A percentile compares a stretch with the other conserved stretches of the same genome.
These are phyloP conservation scores for Hydrozoanthus tunicans DNA, from an alignment of 64 coral and sea anemone genomes.

Conservation along the genomic window DNA sequence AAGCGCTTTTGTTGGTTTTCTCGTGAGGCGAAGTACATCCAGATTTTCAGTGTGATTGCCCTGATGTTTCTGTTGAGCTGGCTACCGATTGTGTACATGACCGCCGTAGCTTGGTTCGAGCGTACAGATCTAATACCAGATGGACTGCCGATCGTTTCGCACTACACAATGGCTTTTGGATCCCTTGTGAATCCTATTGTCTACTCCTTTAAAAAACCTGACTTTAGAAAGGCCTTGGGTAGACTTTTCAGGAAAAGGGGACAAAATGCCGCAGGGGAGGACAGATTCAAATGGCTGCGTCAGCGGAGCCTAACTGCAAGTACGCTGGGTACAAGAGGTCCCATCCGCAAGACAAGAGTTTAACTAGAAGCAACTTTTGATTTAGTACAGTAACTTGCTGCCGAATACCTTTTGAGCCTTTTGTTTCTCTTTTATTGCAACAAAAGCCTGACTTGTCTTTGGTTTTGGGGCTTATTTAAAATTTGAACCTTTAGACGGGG, in stretches of 20 bases:
- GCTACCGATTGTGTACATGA: conserved; percentile 32
- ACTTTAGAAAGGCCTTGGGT: conserved; percentile 10
- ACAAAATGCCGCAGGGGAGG: not conserved
- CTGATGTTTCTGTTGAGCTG: conserved; percentile 11
- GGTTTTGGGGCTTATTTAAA: too few relatives aligned
- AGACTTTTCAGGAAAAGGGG: not conserved
- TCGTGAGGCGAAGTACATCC: conserved; percentile 25
- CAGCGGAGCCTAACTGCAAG: not conserved
- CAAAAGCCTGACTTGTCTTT: too few relatives aligned
- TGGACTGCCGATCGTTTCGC: not conserved
- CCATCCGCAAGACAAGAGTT: conserved; percentile 3
- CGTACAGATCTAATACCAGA: conserved; percentile 7
- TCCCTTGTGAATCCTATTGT: conserved; percentile 14
- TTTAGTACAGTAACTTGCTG: not conserved
- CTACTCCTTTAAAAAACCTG: conserved; percentile 32
- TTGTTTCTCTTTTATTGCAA: too few relatives aligned
- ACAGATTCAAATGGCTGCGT: not conserved
- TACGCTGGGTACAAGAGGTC: not conserved
- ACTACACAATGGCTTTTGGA: conserved; percentile 8
- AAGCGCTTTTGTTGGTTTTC: not conserved
- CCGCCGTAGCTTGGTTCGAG: conserved; percentile 7
- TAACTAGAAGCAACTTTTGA: not conserved
- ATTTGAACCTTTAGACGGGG: too few relatives aligned
- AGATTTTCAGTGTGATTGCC: not conserved
- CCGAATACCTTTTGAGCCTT: too few relatives aligned